Base-by-base conservation (phyloP, 1,140 invertebrate genomes). In the Bombus affinis region DNA sequence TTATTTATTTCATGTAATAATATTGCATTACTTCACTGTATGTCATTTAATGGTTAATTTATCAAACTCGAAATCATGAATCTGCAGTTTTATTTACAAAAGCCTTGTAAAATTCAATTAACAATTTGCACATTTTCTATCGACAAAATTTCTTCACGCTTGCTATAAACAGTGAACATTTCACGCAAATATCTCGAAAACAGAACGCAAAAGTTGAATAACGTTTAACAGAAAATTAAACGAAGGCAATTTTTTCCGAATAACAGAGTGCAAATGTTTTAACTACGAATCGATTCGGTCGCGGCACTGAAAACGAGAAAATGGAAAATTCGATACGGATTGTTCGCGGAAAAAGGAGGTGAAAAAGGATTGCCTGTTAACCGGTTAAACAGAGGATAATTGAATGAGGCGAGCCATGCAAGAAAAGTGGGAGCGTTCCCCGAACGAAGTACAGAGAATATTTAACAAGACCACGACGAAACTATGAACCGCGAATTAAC, bases 341-440 rank as follows among this genome's bases (percentile, higher is more conserved):
- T 76, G 74, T 59, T 59, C 53, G 25, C 5, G 35, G 35, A 39
- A 76, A 59, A 76, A 25, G 3, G 53, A 22, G 32, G 12, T 37
- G 28, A 76, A 76, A 37, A 59, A 59, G 39, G 28, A 37, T 57
- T 59, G 53, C 22, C 35, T 76, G 53, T 76, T 76, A 76, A 76
- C 74, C 53, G 25, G 53, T 76, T 76, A 76, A 76, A 76, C 74
- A 76, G 53, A 76, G 53, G 25, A 59, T 76, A 76, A 76, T 76
- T 76, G 74, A 76, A 59, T 76, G 53, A 59, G 74, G 47, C 53
- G 74, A 59, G 25, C 35, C 53, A 76, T 28, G 37, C 25, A n/a
- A 76, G 74, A 59, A 59, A 59, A 76, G 59, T 73, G 28, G 42
- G 32, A 47, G 4, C 42, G 42, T 73, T 44, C 32, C 25, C 18